Percentiles rank a stretch among this genome's conserved stretches.
phyloP scores from a whole-genome alignment of 1,140 invertebrate species.

The Solen grandis region DNA sequence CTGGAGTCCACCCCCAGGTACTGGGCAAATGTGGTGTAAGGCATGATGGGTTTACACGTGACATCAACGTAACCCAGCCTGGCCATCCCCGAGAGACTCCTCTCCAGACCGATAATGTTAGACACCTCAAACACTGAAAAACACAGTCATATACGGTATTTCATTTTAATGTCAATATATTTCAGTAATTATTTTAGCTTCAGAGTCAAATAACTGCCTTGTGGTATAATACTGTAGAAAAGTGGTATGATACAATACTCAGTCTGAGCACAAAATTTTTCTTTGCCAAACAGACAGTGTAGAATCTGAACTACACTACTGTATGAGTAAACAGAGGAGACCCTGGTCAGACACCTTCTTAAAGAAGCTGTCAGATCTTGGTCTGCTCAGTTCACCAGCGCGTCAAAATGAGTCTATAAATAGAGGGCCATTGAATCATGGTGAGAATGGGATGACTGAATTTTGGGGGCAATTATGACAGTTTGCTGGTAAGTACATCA shows the following conservation, averaged over 20 bases:
- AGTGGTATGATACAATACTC: neutral
- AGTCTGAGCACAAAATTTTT: neutral
- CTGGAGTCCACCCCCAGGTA: slow-evolving; percentile 47
- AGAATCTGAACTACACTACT: neutral
- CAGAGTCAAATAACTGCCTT: neutral
- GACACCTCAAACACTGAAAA: slow-evolving; percentile 66
- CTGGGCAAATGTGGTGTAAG: slow-evolving; percentile 64
- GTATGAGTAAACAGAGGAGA: neutral
- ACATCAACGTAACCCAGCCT: slow-evolving; percentile 64
- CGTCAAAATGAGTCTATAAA: no score
- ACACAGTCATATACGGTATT: neutral
- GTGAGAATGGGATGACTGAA: no score
- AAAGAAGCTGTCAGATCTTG: no score
- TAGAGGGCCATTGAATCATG: no score
- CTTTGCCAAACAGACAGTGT: neutral
- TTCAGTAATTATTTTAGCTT: neutral
- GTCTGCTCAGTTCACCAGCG: no score
- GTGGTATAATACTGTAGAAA: neutral
- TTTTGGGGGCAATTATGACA: no score
- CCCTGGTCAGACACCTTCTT: no score
- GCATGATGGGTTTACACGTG: slow-evolving; percentile 57
- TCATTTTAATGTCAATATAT: neutral
- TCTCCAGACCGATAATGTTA: slow-evolving; percentile 68
- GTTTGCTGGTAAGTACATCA: no score
- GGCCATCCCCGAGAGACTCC: slow-evolving; percentile 62